These are phyloP conservation scores for Cyaniris semiargus DNA, from an alignment of 2,888 invertebrate genomes.

Conservation along the genomic window DNA sequence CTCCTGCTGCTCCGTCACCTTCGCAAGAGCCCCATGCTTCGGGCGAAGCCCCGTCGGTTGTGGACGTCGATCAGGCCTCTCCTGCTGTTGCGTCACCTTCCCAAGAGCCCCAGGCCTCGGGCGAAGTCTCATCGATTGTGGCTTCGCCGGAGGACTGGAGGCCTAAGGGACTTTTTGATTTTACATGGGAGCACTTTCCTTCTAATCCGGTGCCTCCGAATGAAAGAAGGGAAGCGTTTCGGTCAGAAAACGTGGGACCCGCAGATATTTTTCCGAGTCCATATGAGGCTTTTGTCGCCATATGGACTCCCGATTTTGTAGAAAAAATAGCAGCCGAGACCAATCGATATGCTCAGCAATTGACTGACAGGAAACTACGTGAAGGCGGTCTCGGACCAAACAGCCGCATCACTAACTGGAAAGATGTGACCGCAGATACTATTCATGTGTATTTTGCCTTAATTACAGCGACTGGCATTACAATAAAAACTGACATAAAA, in stretches of 20 bases:
- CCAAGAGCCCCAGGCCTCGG: conserved; percentile 17
- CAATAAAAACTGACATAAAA: background rate
- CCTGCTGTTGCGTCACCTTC: conserved; percentile 20
- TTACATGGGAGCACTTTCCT: background rate
- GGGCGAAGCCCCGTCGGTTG: background rate
- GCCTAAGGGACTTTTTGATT: conserved; percentile 3
- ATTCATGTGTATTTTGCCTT: background rate
- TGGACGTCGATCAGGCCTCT: conserved; percentile 19
- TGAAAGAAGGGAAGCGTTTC: conserved; percentile 20
- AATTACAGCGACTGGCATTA: background rate
- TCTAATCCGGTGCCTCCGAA: conserved; percentile 5
- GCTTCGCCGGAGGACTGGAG: conserved; percentile 20
- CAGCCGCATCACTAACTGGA: no score
- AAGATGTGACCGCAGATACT: background rate
- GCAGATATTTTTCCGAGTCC: no score
- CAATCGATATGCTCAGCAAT: no score
- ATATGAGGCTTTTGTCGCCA: no score
- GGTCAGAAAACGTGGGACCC: background rate
- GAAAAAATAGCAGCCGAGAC: no score
- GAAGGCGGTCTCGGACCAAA: background rate
- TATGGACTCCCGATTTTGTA: no score
- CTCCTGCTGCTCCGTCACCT: conserved; percentile 17
- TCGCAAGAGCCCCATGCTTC: conserved; percentile 10
- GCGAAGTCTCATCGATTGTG: background rate
- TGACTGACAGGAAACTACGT: background rate